Conservation (phyloP, 2,113 vertebrate species). For the Epinephelus fuscoguttatus region DNA sequence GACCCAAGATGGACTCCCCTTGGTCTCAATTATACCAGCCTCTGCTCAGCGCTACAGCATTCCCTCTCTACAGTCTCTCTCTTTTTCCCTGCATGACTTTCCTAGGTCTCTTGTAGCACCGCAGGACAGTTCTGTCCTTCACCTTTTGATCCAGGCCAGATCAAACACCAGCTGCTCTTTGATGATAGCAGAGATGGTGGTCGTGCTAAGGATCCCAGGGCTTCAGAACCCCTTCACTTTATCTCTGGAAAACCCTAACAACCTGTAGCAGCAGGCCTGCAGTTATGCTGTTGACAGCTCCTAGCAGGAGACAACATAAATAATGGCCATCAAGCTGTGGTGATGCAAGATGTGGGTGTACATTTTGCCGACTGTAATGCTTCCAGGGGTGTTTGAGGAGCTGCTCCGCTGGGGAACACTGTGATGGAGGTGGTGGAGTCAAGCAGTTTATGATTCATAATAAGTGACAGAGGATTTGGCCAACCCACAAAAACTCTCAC, state of each 20-base stretch:
- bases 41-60: conserved; percentile 19
- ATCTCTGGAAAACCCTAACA: conserved; percentile 49
- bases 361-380: conserved; percentile 24
- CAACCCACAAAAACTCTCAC: background rate
- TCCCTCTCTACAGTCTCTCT: conserved; percentile 28
- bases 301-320: conserved; percentile 52
- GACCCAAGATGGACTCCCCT: conserved; percentile 70
- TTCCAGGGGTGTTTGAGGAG: conserved; percentile 37
- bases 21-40: conserved; percentile 71
- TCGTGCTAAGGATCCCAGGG: conserved; percentile 41
- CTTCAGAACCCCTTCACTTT: conserved; percentile 34
- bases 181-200: conserved; percentile 66
- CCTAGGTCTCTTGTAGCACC: conserved; percentile 44
- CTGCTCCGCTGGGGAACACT: conserved; percentile 10
- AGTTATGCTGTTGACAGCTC: conserved; percentile 49
- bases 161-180: conserved; percentile 75
- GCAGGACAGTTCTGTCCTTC: conserved; percentile 67
- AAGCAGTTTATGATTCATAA: conserved; percentile 30
- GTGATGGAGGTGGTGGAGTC: conserved; percentile 24
- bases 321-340: conserved; percentile 38
- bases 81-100: conserved; percentile 41
- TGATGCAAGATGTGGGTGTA: conserved; percentile 34
- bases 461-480: conserved; percentile 17
- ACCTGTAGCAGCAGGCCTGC: conserved; percentile 61
- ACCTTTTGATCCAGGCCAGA: conserved; percentile 71